Evolutionary conservation across 2,888 invertebrate species (phyloP), one percentile per base, ranked within the genome.

Genomic region (Halictus quadricinctus): DNA sequence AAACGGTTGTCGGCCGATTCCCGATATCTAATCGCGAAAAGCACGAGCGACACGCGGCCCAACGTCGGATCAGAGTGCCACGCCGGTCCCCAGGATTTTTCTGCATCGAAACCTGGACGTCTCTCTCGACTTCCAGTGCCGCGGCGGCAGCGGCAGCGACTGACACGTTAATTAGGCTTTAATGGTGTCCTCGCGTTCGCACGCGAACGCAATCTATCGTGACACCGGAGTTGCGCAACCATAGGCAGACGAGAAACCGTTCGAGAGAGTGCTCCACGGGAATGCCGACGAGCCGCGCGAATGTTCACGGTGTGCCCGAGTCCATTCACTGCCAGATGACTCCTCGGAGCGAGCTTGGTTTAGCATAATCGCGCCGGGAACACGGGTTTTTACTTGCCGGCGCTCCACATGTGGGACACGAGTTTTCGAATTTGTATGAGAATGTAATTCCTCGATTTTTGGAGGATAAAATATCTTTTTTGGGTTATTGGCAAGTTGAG

Each of bases 21-120:
- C 77, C 87, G 86, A 90, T 90, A 90, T 90, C 90, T 90, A 90
- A 90, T 90, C 90, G 78, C 78, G 77, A 86, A 10, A 81, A 81
- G 84, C 86, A 85, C 79, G 73, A 69, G 60, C 80, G 77, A 86
- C 87, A 89, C 88, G 85, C 84, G 88, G 85, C 84, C 74, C 84
- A 88, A 90, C 88, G 84, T 79, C 86, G 85, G 83, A 87, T 36
- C 80, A 84, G 83, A 76, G 72, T 12, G 69, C 12, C 21, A 10
- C 15, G 2, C 79, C 87, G 83, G 87, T 88, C 84, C 80, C 82
- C 72, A 54, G 84, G 89, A 89, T 90, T 84, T 86, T 66, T 66
- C 66, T 79, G 54, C 29, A 5, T 7, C 7, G 29, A 7, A 5
- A 60, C 15, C 13, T 60, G 13, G 12, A 2, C 25, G 5, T 15